Evolutionary conservation across 2,113 vertebrate genomes (phyloP), one percentile per base, ranked within the genome.

Genomic region (Nycticebus coucang): DNA sequence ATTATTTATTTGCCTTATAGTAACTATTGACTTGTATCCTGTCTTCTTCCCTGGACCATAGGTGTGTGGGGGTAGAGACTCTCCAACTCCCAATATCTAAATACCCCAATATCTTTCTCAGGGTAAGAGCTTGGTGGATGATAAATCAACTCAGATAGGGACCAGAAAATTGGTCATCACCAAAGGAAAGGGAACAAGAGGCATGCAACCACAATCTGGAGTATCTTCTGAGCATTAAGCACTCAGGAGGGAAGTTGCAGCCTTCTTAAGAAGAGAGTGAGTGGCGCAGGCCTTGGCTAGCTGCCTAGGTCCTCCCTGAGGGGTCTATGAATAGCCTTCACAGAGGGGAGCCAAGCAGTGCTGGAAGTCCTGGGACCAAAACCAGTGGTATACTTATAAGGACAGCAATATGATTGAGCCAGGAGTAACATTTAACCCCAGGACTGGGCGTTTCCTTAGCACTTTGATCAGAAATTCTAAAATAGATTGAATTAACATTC

Each of bases 351-450:
- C n/a, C 12, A 53, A n/a, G 41, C 24, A 45, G 37, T 2, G 14
- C 22, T 37, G 14, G 24, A 57, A 30, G 84, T 81, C 88, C 92
- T 87, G 81, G 71, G 37, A 50, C 57, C 87, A 80, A 37, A 83
- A 53, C 13, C 45, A 37, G 60, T 0, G 3, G 26, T 45, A 21
- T 0, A 5, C 62, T 69, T 64, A 75, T 22, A 53, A 91, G 41
- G 78, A 62, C 41, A 86, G 26, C 26, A 21, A 8, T 21, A 11
- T 11, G 33, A 4, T 7, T 7, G 14, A 57, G 53, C 72, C 35
- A 7, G 4, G 14, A 80, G 24, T 3, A 2, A 26, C 18, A 13
- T 18, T 59, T 74, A 80, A 53, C 26, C 69, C 78, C 8, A 26
- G 18, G 18, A 11, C 24, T 11, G 78, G 35, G 15, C 2, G 6